Conservation (phyloP, 2,888 invertebrate species). For the Clistopyga incitator region DNA sequence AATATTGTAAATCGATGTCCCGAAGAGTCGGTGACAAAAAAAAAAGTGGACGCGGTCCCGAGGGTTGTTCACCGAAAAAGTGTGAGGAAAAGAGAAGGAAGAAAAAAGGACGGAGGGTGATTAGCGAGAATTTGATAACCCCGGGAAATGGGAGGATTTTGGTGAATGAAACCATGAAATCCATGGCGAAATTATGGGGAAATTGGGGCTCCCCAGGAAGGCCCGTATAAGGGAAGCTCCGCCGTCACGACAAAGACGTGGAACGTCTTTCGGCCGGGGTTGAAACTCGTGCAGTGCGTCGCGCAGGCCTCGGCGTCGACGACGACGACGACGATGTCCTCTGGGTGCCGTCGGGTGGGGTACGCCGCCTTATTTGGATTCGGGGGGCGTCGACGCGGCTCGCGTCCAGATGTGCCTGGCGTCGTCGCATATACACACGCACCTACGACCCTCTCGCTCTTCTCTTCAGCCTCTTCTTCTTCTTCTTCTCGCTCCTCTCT, state of each 20-base stretch:
- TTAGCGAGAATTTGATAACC: too few relatives aligned
- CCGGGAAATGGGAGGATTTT: background rate
- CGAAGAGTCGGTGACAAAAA: too few relatives aligned
- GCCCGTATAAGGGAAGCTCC: conserved; percentile 43
- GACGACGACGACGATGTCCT: conserved; percentile 36
- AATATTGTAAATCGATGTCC: too few relatives aligned
- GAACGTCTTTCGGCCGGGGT: conserved; percentile 48
- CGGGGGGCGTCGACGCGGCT: conserved; percentile 78
- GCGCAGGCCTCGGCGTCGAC: conserved; percentile 36
- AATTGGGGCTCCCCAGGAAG: conserved; percentile 19
- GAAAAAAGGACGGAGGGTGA: too few relatives aligned
- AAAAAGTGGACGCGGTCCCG: too few relatives aligned
- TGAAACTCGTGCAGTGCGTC: conserved; percentile 52
- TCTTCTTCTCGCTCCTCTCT: background rate
- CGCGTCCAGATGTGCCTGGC: conserved; percentile 71
- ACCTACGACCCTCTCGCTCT: background rate
- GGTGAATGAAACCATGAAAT: background rate
- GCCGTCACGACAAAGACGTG: conserved; percentile 55
- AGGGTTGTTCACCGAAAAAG: too few relatives aligned
- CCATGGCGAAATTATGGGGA: background rate
- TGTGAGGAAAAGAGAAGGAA: too few relatives aligned
- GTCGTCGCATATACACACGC: conserved; percentile 44
- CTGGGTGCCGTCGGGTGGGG: conserved; percentile 75
- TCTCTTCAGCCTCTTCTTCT: background rate
- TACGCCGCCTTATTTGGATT: conserved; percentile 82